Base-by-base conservation (phyloP, 2,888 invertebrate genomes). In the Subacronicta megacephala region DNA sequence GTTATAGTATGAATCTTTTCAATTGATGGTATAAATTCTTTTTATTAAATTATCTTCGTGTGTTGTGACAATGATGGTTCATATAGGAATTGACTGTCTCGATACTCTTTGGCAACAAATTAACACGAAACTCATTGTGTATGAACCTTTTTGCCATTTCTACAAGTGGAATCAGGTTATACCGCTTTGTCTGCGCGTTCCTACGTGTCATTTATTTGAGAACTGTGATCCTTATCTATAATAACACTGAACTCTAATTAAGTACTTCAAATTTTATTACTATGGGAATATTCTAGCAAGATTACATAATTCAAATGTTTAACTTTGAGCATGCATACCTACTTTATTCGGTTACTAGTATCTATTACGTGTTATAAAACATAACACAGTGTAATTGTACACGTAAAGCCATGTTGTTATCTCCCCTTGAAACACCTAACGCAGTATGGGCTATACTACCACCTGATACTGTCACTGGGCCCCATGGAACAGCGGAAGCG, bases 401-500 rank as follows among this genome's bases (percentile, higher is more conserved):
- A 12, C 7, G 41, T 35, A 38, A 46, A 17, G 16, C 26, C 35
- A 33, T 16, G 16, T 45, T 37, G 40, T 17, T 64, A 50, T 46
- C 55, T 42, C 38, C 36, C 47, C 31, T 38, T 20, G 6, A n/a
- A 18, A 26, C 53, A 62, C 57, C 45, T 62, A 62, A 60, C 23
- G 17, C 15, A 15, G 16, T 41, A 37, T 53, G 37, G 36, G 37
- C 17, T 60, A 49, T 40, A 54, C 46, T 63, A 44, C 52, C 75
- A 78, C 78, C 75, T 76, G 70, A 75, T 61, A 57, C 78, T 76
- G 45, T 43, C 62, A 56, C 56, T 44, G 44, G 57, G 63, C 55
- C 61, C 70, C 65, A 50, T 61, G 49, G 47, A 45, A 37, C 75
- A 77, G 70, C 89, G 90, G 89, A 90, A 90, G 85, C 80, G 69